Percentiles rank a stretch among this genome's conserved stretches.
These are phyloP conservation scores for Machimus atricapillus DNA, from an alignment of 2,888 invertebrate species.

Conservation along the genomic window DNA sequence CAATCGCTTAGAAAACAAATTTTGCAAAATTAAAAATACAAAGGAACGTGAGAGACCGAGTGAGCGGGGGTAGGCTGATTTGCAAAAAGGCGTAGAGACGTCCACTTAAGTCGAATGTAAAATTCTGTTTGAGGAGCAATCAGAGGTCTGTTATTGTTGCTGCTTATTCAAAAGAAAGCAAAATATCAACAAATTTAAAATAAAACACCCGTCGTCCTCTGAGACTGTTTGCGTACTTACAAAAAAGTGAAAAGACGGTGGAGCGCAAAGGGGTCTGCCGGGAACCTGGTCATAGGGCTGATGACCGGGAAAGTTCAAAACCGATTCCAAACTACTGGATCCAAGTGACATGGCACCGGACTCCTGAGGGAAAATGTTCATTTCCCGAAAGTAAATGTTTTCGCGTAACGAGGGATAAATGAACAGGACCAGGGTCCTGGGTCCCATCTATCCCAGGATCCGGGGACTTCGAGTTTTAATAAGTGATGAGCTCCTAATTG, in stretches of 20 bases:
- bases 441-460: neutral
- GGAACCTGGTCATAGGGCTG: neutral
- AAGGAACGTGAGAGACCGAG: neutral
- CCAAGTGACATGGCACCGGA: neutral
- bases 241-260: neutral
- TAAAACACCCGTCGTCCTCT: neutral
- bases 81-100: constrained; percentile 12
- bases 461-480: constrained; percentile 18
- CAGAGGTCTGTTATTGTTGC: constrained; percentile 10
- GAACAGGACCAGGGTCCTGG: neutral
- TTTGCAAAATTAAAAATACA: neutral
- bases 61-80: neutral
- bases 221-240: neutral
- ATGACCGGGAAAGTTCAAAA: constrained; percentile 17
- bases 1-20: neutral
- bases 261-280: neutral
- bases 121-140: constrained; percentile 17
- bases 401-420: neutral
- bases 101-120: constrained; percentile 14
- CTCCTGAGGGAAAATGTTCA: neutral
- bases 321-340: neutral
- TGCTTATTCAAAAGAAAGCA: neutral
- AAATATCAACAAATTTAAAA: neutral
- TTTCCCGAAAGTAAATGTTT: constrained; percentile 22
- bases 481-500: constrained; percentile 38